A percentile compares a stretch with the other conserved stretches of the same genome.
These are phyloP conservation scores for Eristalis arbustorum DNA, from an alignment of 2,888 invertebrate species.

Conservation along the genomic window DNA sequence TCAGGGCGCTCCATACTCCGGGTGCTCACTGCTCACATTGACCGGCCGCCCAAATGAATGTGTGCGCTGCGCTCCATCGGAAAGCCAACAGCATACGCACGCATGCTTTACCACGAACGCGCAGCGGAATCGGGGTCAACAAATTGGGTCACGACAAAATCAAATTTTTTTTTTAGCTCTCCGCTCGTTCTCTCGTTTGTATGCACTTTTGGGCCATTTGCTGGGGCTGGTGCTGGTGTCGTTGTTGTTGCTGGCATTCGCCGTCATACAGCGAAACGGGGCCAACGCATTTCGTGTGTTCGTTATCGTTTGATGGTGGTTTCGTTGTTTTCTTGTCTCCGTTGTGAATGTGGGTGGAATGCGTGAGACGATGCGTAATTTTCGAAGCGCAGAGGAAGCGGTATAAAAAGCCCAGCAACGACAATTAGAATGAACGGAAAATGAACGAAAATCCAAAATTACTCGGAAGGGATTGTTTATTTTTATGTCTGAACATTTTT, in stretches of 20 bases:
- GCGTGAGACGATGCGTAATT: constrained; percentile 51
- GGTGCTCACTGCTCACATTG: constrained; percentile 6
- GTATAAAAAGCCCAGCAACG: not conserved
- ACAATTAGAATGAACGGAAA: not conserved
- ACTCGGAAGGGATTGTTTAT: constrained; percentile 40
- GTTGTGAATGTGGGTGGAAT: constrained; percentile 49
- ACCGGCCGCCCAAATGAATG: not conserved
- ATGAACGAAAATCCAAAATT: constrained; percentile 24
- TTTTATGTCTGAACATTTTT: constrained; percentile 33
- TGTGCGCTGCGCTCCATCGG: constrained; percentile 6
- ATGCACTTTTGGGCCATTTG: constrained; percentile 62
- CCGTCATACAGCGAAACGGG: constrained; percentile 48
- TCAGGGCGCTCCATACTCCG: constrained; percentile 49
- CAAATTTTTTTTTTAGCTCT: constrained; percentile 53
- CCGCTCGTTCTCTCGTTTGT: constrained; percentile 33
- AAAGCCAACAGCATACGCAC: not conserved
- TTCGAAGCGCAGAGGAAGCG: constrained; percentile 13
- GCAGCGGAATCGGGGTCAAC: constrained; percentile 54
- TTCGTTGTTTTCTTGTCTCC: not conserved
- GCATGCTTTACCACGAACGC: constrained; percentile 27
- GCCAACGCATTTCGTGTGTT: constrained; percentile 61
- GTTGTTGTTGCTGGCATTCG: constrained; percentile 32
- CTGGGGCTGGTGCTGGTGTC: not conserved
- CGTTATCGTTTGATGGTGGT: constrained; percentile 21
- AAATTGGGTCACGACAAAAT: constrained; percentile 62